Evolutionary conservation across 2,797 vertebrate species (phyloP).

Genomic region (Tarsius wallacei): DNA sequence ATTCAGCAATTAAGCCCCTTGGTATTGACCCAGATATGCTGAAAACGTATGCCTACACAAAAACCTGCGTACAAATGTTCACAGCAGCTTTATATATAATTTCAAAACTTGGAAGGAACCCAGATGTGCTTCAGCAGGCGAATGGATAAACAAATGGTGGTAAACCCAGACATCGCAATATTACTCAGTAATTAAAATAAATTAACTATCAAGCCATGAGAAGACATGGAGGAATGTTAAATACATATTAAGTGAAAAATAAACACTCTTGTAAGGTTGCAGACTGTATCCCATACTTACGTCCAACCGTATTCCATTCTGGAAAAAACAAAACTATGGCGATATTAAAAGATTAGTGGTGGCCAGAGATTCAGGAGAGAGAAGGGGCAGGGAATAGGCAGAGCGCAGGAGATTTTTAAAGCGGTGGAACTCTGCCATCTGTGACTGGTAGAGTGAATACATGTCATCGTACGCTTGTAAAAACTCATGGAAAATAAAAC

Average conservation of each 20-base stretch:
- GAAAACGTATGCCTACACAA: neutral
- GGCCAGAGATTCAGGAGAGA: neutral
- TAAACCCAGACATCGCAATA: neutral
- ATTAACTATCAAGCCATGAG: neutral
- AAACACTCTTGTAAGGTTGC: neutral
- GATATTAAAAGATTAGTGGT: neutral
- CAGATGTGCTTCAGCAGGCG: neutral
- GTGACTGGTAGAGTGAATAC: neutral
- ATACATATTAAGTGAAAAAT: neutral
- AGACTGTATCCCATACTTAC: neutral
- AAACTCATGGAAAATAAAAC: neutral
- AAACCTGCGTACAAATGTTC: neutral
- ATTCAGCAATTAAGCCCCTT: neutral
- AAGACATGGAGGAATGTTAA: neutral
- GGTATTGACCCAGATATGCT: neutral
- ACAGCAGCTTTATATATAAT: neutral
- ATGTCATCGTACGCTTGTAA: neutral
- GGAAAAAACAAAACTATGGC: neutral
- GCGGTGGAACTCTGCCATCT: neutral
- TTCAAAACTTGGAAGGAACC: neutral
- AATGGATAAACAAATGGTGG: neutral
- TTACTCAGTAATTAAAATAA: neutral
- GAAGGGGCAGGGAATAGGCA: neutral
- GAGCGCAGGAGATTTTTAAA: neutral
- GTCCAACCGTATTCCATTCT: neutral